Evolutionary conservation across 1,140 invertebrate species (phyloP).

Genomic region (Apis dorsata): DNA sequence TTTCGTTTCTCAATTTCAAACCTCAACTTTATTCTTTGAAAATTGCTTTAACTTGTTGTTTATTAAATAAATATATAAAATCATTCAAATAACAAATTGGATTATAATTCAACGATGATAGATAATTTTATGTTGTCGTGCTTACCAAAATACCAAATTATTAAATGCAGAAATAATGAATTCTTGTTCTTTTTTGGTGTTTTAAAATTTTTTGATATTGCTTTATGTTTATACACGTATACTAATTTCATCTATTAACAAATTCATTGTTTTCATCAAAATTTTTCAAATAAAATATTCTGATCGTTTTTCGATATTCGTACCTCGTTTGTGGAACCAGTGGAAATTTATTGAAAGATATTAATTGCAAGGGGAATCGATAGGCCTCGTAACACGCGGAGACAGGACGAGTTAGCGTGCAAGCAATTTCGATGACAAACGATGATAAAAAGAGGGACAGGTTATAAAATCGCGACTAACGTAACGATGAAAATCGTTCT

Average conservation of each 20-base stretch:
- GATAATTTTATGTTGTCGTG: no score
- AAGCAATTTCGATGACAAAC: slow-evolving; percentile 15
- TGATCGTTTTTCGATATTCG: background rate
- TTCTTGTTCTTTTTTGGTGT: no score
- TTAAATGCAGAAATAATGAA: no score
- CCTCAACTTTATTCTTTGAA: background rate
- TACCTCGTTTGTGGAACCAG: no score
- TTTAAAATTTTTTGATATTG: no score
- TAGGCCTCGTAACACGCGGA: background rate
- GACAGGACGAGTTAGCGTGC: slow-evolving; percentile 10
- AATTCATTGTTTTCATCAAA: background rate
- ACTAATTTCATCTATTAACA: no score
- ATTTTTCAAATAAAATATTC: background rate
- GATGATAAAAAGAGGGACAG: background rate
- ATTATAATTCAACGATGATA: no score
- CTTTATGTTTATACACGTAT: no score
- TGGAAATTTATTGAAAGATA: background rate
- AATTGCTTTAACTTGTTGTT: no score
- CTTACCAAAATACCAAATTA: no score
- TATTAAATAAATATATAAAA: no score
- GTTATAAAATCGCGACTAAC: background rate
- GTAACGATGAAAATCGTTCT: background rate
- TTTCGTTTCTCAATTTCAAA: background rate
- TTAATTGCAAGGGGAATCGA: slow-evolving; percentile 30
- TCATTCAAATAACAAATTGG: no score